A percentile compares a stretch with the other conserved stretches of the same genome.
These are phyloP conservation scores for Tanaodytes sp. DNA, from an alignment of 2,888 invertebrate species.

Conservation along the genomic window DNA sequence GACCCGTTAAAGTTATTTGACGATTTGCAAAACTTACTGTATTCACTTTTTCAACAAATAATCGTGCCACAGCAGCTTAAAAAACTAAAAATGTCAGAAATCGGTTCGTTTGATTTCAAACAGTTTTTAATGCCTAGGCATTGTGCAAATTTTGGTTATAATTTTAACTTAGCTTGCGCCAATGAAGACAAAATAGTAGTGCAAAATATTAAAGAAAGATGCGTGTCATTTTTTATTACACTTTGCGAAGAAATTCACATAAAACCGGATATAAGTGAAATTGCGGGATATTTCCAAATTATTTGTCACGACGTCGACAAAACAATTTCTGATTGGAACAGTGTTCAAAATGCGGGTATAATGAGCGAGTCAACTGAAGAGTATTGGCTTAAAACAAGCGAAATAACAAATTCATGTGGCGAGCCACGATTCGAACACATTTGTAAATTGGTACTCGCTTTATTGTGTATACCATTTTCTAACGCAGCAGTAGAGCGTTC, in stretches of 20 bases:
- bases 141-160: conserved; percentile 44
- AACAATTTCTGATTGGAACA: no score
- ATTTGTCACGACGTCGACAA: conserved; percentile 7
- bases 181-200: neutral
- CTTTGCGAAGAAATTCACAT: conserved; percentile 19
- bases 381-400: conserved; percentile 7
- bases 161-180: neutral
- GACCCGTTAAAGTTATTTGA: conserved; percentile 44
- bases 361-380: conserved; percentile 6
- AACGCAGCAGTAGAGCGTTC: conserved; percentile 38
- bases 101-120: conserved; percentile 57
- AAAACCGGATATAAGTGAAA: conserved; percentile 1
- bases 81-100: conserved; percentile 55
- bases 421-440: neutral
- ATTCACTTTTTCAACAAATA: conserved; percentile 45
- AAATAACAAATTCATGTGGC: conserved; percentile 13
- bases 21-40: conserved; percentile 40
- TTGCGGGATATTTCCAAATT: neutral
- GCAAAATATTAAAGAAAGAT: conserved; percentile 1
- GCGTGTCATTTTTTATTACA: no score
- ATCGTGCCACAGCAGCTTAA: conserved; percentile 57
- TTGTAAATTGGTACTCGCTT: conserved; percentile 10
- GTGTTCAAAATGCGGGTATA: no score
- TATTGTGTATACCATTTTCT: conserved; percentile 29
- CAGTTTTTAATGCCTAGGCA: conserved; percentile 56